A percentile compares a stretch with the other conserved stretches of the same genome.
Conservation (phyloP, 2,888 invertebrate species). For the Eremobia ochroleuca region DNA sequence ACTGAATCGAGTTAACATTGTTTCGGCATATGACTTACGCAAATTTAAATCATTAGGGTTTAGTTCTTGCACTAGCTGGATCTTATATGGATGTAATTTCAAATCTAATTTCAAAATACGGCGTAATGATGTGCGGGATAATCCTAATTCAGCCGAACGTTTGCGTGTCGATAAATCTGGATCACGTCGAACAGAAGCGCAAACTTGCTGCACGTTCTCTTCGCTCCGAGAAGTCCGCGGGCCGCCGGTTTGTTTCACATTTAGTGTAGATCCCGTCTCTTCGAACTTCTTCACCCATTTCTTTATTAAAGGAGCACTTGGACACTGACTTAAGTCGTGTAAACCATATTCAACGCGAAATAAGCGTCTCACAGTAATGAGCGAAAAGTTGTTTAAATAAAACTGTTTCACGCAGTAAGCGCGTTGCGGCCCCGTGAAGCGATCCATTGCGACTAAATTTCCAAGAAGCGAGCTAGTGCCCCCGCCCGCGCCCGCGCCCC, state of each 20-base stretch:
- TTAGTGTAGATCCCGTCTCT: slow-evolving; percentile 58
- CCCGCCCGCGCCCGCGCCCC: too few species aligned
- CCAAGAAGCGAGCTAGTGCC: too few species aligned
- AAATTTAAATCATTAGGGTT: slow-evolving; percentile 49
- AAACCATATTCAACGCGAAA: slow-evolving; percentile 31
- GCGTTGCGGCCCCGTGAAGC: too few species aligned
- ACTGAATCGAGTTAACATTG: slow-evolving; percentile 57
- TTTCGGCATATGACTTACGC: slow-evolving; percentile 39
- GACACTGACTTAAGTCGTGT: slow-evolving; percentile 30
- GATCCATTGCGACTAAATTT: too few species aligned
- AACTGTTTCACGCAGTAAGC: too few species aligned
- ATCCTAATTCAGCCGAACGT: slow-evolving; percentile 35
- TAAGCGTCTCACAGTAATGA: slow-evolving; percentile 43
- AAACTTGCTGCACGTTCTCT: slow-evolving; percentile 48
- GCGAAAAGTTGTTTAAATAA: slow-evolving; percentile 33
- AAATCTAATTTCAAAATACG: slow-evolving; percentile 46
- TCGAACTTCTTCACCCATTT: too few species aligned
- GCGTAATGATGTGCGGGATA: slow-evolving; percentile 52
- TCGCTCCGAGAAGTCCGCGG: slow-evolving; percentile 54
- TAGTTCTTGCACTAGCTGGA: slow-evolving; percentile 47
- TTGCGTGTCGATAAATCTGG: slow-evolving; percentile 40
- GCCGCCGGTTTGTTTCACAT: slow-evolving; percentile 53
- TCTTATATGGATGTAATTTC: slow-evolving; percentile 49
- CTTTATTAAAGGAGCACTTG: slow-evolving; percentile 9
- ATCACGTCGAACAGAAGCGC: slow-evolving; percentile 48